Evolutionary conservation across 2,113 vertebrate species (phyloP).

Genomic region (Oryzias curvinotus): DNA sequence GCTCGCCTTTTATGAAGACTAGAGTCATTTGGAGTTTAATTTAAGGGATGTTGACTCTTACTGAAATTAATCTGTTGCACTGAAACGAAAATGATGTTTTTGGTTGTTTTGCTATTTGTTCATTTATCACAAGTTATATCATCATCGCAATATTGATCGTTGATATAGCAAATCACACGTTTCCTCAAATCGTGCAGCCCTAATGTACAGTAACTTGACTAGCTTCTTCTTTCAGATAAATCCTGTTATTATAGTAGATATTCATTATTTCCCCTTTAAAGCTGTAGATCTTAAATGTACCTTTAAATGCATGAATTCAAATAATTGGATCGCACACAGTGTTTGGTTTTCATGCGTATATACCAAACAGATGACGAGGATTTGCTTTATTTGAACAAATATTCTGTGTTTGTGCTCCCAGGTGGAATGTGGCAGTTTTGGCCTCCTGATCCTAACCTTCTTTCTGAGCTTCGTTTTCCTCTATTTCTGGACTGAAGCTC

Average conservation of each 20-base stretch:
- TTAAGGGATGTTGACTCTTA: too few relatives aligned
- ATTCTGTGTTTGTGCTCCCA: conserved; percentile 31
- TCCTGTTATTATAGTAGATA: fast-evolving
- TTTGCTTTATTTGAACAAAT: not conserved
- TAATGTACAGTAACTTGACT: too few relatives aligned
- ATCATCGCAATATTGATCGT: too few relatives aligned
- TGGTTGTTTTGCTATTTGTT: too few relatives aligned
- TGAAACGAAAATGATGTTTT: too few relatives aligned
- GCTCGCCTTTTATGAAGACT: too few relatives aligned
- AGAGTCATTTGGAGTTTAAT: too few relatives aligned
- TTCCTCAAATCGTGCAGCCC: too few relatives aligned
- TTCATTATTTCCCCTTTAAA: not conserved
- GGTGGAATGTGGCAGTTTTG: conserved; percentile 80
- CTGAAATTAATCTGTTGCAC: too few relatives aligned
- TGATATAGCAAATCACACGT: too few relatives aligned
- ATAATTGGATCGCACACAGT: not conserved
- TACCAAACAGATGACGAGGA: too few relatives aligned
- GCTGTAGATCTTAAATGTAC: not conserved
- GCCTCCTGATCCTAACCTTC: conserved; percentile 81
- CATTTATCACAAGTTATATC: too few relatives aligned
- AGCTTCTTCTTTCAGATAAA: not conserved
- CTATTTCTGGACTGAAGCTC: conserved; percentile 86
- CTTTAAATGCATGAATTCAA: not conserved
- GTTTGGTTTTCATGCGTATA: not conserved
- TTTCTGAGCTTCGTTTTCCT: conserved; percentile 83